Conservation (phyloP, 2,113 vertebrate genomes). For the Tetrax tetrax region DNA sequence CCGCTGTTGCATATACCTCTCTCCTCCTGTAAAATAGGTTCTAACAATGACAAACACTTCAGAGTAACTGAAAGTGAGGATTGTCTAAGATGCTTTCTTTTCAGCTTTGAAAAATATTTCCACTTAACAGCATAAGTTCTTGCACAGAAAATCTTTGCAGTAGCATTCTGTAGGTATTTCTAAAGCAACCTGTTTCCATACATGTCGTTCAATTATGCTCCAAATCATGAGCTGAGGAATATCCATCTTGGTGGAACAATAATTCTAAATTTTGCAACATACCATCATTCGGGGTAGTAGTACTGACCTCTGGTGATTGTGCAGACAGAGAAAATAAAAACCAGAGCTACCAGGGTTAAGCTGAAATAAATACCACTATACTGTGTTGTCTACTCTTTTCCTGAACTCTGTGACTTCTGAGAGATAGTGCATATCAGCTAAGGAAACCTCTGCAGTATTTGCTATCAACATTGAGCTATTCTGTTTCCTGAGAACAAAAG, state of each 20-base stretch:
- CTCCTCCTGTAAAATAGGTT: neutral
- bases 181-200: neutral
- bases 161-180: neutral
- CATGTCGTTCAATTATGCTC: neutral
- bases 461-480: neutral
- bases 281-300: neutral
- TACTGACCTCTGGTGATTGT: neutral
- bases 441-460: neutral
- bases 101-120: neutral
- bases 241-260: neutral
- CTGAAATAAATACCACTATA: neutral
- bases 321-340: neutral
- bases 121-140: neutral
- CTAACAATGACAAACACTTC: neutral
- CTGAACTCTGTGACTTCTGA: neutral
- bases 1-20: neutral
- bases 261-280: neutral
- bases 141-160: neutral
- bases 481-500: neutral
- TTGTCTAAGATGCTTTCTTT: neutral
- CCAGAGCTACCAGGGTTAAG: neutral
- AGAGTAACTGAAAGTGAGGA: neutral
- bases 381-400: neutral
- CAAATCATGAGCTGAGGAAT: neutral
- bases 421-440: neutral